phyloP scores from a whole-genome alignment of 2,797 vertebrate species.

The Hydrophis major region DNA sequence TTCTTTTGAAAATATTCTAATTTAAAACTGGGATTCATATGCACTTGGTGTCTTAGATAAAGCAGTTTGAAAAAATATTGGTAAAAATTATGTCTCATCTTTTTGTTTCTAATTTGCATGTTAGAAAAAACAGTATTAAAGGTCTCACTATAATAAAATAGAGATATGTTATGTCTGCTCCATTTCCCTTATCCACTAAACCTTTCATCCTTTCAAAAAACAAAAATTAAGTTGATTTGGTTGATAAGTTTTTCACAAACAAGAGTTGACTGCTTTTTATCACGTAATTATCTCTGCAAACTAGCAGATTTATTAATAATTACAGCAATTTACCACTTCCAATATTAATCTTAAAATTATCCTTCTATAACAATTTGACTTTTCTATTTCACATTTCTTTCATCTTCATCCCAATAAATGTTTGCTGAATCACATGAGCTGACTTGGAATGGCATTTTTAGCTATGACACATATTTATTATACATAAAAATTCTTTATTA shows the following conservation, averaged over 20 bases:
- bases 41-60: neutral
- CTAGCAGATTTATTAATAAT: constrained; percentile 27
- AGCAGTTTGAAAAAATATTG: neutral
- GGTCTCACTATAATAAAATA: fast-evolving
- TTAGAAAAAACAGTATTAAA: constrained; percentile 10
- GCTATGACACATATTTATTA: neutral
- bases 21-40: constrained; percentile 39
- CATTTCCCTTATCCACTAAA: constrained; percentile 53
- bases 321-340: constrained; percentile 1
- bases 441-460: neutral
- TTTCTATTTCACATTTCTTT: constrained; percentile 2
- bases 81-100: constrained; percentile 23
- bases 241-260: constrained; percentile 54
- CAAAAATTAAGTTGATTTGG: constrained; percentile 52
- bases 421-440: neutral
- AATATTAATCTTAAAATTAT: constrained; percentile 40
- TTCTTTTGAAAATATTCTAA: neutral
- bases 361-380: constrained; percentile 9
- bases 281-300: constrained; percentile 4
- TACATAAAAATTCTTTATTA: neutral
- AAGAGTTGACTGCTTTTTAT: constrained; percentile 54
- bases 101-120: constrained; percentile 44
- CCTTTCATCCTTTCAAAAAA: constrained; percentile 51
- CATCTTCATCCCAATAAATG: constrained; percentile 33
- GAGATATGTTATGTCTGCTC: constrained; percentile 40